These are phyloP conservation scores for Lasioglossum marginatum DNA, from an alignment of 2,888 invertebrate genomes.

Conservation along the genomic window DNA sequence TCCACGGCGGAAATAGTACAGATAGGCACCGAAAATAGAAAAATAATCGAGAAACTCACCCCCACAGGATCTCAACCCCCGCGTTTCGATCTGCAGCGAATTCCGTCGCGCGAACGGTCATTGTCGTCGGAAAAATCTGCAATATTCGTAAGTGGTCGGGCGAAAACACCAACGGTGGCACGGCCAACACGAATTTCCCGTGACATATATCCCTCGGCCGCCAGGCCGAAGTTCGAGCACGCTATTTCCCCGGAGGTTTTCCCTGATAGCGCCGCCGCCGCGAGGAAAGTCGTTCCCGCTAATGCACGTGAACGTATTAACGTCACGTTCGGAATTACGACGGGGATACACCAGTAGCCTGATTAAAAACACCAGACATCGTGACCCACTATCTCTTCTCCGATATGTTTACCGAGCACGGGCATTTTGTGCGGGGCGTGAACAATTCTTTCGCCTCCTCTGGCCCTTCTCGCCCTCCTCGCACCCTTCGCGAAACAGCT, in stretches of 20 bases:
- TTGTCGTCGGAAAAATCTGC: neutral
- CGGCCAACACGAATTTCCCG: conserved; percentile 6
- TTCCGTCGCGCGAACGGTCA: neutral
- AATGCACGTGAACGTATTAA: conserved; percentile 39
- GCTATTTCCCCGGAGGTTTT: conserved; percentile 3
- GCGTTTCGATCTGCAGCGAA: neutral
- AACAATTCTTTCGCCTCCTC: conserved; percentile 44
- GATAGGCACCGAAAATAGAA: neutral
- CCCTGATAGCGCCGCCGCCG: neutral
- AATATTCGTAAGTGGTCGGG: conserved; percentile 17
- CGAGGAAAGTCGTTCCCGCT: conserved; percentile 26
- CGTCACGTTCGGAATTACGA: conserved; percentile 39
- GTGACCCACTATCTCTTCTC: conserved; percentile 44
- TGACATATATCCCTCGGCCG: neutral
- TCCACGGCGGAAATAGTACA: neutral
- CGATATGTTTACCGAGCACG: conserved; percentile 43
- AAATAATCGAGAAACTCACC: neutral
- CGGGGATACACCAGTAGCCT: conserved; percentile 17
- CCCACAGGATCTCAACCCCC: neutral
- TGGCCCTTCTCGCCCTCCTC: neutral
- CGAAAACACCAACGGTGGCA: neutral
- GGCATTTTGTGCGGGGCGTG: conserved; percentile 22
- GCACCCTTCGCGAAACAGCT: neutral
- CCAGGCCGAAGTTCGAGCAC: neutral
- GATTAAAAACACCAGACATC: conserved; percentile 53